phyloP scores from a whole-genome alignment of 2,113 vertebrate genomes.

The Oncorhynchus clarkii region DNA sequence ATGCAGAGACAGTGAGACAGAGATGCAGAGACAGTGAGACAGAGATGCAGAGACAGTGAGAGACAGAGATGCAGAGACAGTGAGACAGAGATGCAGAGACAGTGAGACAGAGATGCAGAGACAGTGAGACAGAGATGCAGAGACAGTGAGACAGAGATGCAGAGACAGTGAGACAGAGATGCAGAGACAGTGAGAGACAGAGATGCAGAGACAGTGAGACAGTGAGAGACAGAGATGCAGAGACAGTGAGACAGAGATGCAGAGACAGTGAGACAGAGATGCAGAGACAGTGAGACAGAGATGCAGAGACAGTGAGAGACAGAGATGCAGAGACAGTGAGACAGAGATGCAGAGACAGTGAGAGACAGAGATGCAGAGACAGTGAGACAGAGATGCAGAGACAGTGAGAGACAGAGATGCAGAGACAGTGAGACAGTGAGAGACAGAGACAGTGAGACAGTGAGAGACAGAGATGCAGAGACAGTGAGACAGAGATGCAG shows the following conservation, averaged over 20 bases:
- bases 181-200: background rate
- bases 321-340: constrained; percentile 5
- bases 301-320: background rate
- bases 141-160: constrained; percentile 8
- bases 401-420: background rate
- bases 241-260: background rate
- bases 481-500: constrained; percentile 4
- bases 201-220: constrained; percentile 1
- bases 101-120: background rate
- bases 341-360: too few relatives aligned
- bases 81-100: background rate
- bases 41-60: background rate
- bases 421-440: constrained; percentile 8
- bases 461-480: background rate
- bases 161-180: background rate
- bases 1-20: constrained; percentile 3
- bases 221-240: constrained; percentile 1
- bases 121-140: background rate
- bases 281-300: too few relatives aligned
- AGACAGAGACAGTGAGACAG: background rate
- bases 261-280: constrained; percentile 9
- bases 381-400: too few relatives aligned
- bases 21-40: too few relatives aligned
- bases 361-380: constrained; percentile 1
- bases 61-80: constrained; percentile 4